phyloP scores from a whole-genome alignment of 2,888 invertebrate species.

The Argyresthia albistria region DNA sequence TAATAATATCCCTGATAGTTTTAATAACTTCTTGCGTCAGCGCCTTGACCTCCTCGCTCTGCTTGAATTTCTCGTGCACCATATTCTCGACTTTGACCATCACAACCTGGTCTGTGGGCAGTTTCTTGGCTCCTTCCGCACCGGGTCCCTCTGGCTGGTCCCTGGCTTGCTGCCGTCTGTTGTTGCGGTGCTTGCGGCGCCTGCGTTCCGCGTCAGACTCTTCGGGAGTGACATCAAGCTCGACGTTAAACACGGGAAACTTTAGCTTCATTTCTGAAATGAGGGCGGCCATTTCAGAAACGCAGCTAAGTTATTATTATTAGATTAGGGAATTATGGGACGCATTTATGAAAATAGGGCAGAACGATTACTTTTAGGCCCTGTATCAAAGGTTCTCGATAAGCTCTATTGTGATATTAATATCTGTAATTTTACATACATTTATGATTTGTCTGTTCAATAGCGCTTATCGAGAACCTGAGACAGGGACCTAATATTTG shows the following conservation, averaged over 20 bases:
- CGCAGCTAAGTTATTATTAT: conserved; percentile 27
- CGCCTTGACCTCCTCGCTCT: conserved; percentile 97
- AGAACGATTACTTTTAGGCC: no score
- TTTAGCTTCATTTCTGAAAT: conserved; percentile 81
- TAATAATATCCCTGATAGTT: conserved; percentile 97
- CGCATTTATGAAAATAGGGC: no score
- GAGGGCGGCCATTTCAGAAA: conserved; percentile 46
- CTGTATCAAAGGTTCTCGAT: no score
- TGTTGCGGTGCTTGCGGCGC: conserved; percentile 57
- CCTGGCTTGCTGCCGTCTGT: conserved; percentile 15
- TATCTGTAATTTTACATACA: no score
- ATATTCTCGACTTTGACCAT: conserved; percentile 97
- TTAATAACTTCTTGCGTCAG: conserved; percentile 97
- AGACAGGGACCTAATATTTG: no score
- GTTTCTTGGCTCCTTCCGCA: conserved; percentile 22
- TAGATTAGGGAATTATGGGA: no score
- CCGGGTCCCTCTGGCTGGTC: conserved; percentile 12
- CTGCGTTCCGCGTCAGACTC: conserved; percentile 76
- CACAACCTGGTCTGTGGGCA: conserved; percentile 67
- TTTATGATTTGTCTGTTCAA: no score
- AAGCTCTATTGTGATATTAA: no score
- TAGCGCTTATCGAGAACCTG: no score
- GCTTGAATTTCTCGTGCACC: conserved; percentile 88
- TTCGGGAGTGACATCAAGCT: conserved; percentile 87
- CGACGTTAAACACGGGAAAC: conserved; percentile 87